These are phyloP conservation scores for Mohoua ochrocephala DNA, from an alignment of 2,113 vertebrate genomes.

Conservation along the genomic window DNA sequence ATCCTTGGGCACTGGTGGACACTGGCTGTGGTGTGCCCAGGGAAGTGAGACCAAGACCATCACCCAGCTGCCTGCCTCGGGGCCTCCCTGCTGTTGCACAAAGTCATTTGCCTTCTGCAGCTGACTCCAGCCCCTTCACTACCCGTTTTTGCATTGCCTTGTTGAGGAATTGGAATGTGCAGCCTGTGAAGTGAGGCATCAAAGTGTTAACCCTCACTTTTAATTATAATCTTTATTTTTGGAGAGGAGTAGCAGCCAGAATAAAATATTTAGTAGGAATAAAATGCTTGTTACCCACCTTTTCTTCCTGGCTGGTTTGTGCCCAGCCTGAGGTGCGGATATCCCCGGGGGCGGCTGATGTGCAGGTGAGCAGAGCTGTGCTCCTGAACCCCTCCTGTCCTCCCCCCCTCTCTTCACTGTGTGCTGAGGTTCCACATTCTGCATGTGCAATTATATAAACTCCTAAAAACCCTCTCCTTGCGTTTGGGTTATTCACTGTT, in stretches of 20 bases:
- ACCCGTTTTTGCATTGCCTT: not conserved
- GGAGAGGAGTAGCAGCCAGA: not conserved
- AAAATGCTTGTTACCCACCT: not conserved
- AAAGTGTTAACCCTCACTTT: not conserved
- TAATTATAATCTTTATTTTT: not conserved
- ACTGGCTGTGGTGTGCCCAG: not conserved
- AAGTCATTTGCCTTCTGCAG: not conserved
- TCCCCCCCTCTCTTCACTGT: not conserved
- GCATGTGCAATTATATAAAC: not conserved
- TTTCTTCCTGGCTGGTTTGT: not conserved
- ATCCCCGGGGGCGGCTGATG: not conserved
- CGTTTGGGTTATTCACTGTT: constrained; percentile 7
- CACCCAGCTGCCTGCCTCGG: not conserved
- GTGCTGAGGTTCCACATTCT: not conserved
- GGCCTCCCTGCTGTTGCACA: not conserved
- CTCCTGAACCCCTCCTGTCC: not conserved
- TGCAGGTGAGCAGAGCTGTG: not conserved
- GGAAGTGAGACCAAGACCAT: not conserved
- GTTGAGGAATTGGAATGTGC: not conserved
- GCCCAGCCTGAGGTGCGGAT: not conserved
- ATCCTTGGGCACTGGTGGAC: not conserved
- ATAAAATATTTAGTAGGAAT: not conserved
- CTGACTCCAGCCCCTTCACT: not conserved
- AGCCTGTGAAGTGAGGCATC: not conserved
- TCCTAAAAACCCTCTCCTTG: not conserved